Percentiles rank a stretch among this genome's conserved stretches.
Evolutionary conservation across 2,797 vertebrate species (phyloP).

Genomic region (Pyrocephalus nanus): DNA sequence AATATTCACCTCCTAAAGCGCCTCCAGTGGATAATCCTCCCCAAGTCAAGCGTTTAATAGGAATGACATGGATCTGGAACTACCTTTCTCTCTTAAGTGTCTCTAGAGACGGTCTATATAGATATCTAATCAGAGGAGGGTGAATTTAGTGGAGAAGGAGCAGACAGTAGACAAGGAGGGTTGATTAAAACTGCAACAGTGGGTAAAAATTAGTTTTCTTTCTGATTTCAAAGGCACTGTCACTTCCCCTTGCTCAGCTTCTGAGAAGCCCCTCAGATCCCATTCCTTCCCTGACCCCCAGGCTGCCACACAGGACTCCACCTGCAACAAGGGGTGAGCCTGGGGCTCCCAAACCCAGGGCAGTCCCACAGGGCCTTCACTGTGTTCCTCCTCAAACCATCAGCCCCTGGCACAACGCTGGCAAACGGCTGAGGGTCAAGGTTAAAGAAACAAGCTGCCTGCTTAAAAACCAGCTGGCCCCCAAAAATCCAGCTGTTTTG

Average conservation of each 20-base stretch:
- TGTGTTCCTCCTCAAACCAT: not conserved
- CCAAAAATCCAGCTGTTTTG: not conserved
- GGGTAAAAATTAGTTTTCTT: not conserved
- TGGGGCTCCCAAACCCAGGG: not conserved
- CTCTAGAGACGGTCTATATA: conserved; percentile 32
- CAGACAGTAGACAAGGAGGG: conserved; percentile 7
- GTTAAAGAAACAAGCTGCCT: not conserved
- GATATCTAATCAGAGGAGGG: conserved; percentile 4
- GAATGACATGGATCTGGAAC: conserved; percentile 23
- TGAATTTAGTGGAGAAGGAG: conserved; percentile 13
- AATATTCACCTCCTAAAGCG: not conserved
- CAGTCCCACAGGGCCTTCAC: not conserved
- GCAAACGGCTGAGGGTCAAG: not conserved
- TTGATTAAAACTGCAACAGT: conserved; percentile 1
- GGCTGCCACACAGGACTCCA: not conserved
- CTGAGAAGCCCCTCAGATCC: not conserved
- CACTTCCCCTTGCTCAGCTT: not conserved
- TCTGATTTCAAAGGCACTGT: not conserved
- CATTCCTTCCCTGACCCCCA: not conserved
- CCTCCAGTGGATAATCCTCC: conserved; percentile 10
- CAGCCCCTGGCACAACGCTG: not conserved
- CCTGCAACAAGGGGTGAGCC: too few relatives aligned
- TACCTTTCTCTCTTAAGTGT: not conserved
- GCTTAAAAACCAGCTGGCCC: not conserved
- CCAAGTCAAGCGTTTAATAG: not conserved